Conservation (phyloP, 2,797 vertebrate species). For the Rhinophrynus dorsalis region DNA sequence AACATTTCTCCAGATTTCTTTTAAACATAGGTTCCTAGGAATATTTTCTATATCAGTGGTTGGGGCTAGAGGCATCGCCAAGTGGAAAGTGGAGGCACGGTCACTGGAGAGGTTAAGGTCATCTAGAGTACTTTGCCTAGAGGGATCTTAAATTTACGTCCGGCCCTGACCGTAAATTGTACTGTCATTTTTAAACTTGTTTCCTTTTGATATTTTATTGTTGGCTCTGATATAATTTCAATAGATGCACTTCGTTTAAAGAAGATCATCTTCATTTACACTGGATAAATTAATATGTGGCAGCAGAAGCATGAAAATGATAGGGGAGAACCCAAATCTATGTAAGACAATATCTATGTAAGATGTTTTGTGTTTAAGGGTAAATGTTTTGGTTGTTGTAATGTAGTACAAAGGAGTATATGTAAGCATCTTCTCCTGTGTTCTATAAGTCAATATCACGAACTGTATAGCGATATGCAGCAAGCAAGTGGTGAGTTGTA, state of each 20-base stretch:
- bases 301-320: slow-evolving; percentile 68
- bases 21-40: no score
- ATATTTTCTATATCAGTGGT: no score
- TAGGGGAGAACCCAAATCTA: slow-evolving; percentile 19
- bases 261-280: slow-evolving; percentile 72
- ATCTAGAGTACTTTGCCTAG: no score
- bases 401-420: slow-evolving; percentile 64
- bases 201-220: slow-evolving; percentile 30
- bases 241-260: slow-evolving; percentile 77
- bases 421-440: slow-evolving; percentile 51
- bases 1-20: no score
- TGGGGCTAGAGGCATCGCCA: no score
- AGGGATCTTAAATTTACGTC: no score
- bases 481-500: slow-evolving; percentile 59
- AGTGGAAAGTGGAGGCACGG: no score
- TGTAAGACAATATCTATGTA: slow-evolving; percentile 68
- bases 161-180: no score
- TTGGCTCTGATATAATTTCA: slow-evolving; percentile 39
- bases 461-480: slow-evolving; percentile 54
- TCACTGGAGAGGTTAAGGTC: no score
- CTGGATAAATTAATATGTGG: slow-evolving; percentile 75
- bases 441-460: slow-evolving; percentile 33
- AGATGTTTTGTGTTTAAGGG: slow-evolving; percentile 67
- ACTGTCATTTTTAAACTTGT: slow-evolving; percentile 1
- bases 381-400: slow-evolving; percentile 65